phyloP scores from a whole-genome alignment of 1,140 invertebrate genomes.

The Plodia interpunctella region DNA sequence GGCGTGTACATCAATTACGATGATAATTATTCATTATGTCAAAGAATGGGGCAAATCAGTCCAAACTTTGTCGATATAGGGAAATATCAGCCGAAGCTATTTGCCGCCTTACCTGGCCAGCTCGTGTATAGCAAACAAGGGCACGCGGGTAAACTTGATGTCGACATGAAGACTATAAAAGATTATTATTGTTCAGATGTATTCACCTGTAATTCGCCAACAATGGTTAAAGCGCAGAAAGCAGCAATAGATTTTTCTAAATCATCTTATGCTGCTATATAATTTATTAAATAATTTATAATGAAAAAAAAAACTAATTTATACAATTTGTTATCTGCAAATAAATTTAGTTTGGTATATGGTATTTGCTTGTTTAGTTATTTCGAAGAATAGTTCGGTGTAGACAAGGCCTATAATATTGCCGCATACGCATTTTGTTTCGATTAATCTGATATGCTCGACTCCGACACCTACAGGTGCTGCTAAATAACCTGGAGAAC shows the following conservation, averaged over 20 bases:
- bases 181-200: conserved; percentile 63
- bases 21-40: conserved; percentile 37
- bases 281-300: neutral
- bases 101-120: conserved; percentile 28
- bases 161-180: conserved; percentile 45
- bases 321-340: neutral
- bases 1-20: conserved; percentile 45
- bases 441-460: too few species aligned
- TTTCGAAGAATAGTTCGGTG: too few species aligned
- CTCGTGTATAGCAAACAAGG: conserved; percentile 20
- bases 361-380: too few species aligned
- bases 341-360: neutral
- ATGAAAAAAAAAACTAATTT: neutral
- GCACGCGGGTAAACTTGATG: conserved; percentile 22
- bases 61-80: conserved; percentile 47
- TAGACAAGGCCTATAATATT: too few species aligned
- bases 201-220: conserved; percentile 56
- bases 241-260: conserved; percentile 35
- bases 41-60: conserved; percentile 51
- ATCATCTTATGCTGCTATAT: conserved; percentile 33
- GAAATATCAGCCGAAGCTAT: conserved; percentile 45
- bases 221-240: conserved; percentile 52
- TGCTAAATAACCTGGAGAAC: conserved; percentile 58
- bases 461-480: conserved; percentile 40
- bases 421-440: neutral